Evolutionary conservation across 1,140 invertebrate genomes (phyloP).

Genomic region (Dendroctonus valens): DNA sequence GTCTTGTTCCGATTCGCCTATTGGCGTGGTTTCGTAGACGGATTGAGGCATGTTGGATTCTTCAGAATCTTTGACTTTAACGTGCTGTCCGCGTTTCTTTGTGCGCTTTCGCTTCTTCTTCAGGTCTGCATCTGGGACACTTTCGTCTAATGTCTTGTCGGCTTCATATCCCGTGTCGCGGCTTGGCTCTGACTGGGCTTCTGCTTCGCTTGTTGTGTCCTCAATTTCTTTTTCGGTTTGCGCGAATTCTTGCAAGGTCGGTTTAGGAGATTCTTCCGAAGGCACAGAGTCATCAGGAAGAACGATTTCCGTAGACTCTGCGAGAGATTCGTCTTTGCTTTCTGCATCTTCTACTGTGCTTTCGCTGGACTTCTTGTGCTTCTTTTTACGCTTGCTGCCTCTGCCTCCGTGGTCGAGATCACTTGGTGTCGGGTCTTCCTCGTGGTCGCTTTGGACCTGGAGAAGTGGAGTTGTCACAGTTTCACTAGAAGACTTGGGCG

Average conservation of each 20-base stretch:
- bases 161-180: slow-evolving; percentile 59
- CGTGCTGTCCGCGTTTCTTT: slow-evolving; percentile 58
- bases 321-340: slow-evolving; percentile 51
- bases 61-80: slow-evolving; percentile 50
- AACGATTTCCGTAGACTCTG: slow-evolving; percentile 62
- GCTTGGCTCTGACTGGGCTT: slow-evolving; percentile 44
- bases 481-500: neutral
- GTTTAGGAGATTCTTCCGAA: slow-evolving; percentile 55
- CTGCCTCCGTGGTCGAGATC: slow-evolving; percentile 51
- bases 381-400: slow-evolving; percentile 56
- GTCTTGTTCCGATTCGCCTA: slow-evolving; percentile 42
- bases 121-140: slow-evolving; percentile 47
- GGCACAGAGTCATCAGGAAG: slow-evolving; percentile 52
- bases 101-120: slow-evolving; percentile 52
- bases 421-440: slow-evolving; percentile 48
- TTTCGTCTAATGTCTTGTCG: slow-evolving; percentile 58
- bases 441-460: slow-evolving; percentile 45
- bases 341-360: slow-evolving; percentile 29
- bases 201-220: slow-evolving; percentile 51
- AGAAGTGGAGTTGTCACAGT: slow-evolving; percentile 39
- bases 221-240: slow-evolving; percentile 34
- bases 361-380: slow-evolving; percentile 46
- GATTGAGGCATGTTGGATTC: slow-evolving; percentile 51
- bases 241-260: slow-evolving; percentile 54
- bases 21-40: slow-evolving; percentile 46